A percentile compares a stretch with the other conserved stretches of the same genome.
These are phyloP conservation scores for Lasioglossum morio DNA, from an alignment of 2,888 invertebrate species.

Conservation along the genomic window DNA sequence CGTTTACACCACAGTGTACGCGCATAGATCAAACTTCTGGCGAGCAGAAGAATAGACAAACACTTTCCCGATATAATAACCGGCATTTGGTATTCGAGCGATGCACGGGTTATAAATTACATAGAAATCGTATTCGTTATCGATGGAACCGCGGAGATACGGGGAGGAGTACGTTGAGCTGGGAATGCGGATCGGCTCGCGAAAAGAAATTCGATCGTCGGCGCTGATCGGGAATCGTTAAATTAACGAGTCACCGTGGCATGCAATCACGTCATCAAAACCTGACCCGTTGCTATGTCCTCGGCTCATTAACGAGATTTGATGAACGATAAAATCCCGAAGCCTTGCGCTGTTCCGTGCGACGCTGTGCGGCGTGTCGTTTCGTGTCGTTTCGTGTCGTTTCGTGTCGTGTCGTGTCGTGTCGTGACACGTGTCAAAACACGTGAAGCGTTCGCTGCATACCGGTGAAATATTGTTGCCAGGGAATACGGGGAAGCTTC, in stretches of 20 bases:
- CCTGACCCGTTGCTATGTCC: constrained; percentile 30
- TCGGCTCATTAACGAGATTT: constrained; percentile 52
- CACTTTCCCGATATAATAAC: neutral
- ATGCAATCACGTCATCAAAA: constrained; percentile 39
- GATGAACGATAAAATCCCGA: constrained; percentile 53
- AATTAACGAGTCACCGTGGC: constrained; percentile 25
- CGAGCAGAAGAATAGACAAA: neutral
- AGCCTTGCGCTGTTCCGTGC: neutral
- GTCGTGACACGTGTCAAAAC: constrained; percentile 39
- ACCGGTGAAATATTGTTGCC: constrained; percentile 27
- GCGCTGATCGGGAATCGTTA: constrained; percentile 37
- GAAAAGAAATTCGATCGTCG: constrained; percentile 35
- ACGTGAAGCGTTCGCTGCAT: constrained; percentile 22
- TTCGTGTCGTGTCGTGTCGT: neutral
- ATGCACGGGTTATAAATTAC: neutral
- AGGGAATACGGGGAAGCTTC: constrained; percentile 3
- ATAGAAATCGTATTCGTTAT: constrained; percentile 23
- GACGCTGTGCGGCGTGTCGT: neutral
- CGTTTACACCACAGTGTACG: neutral
- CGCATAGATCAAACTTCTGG: neutral
- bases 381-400: constrained; percentile 3
- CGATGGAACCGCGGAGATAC: neutral
- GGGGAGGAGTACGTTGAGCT: neutral
- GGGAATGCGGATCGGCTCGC: neutral
- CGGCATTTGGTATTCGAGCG: neutral